Base-by-base conservation (phyloP, 2,797 vertebrate genomes). In the Lepus oiostolus region DNA sequence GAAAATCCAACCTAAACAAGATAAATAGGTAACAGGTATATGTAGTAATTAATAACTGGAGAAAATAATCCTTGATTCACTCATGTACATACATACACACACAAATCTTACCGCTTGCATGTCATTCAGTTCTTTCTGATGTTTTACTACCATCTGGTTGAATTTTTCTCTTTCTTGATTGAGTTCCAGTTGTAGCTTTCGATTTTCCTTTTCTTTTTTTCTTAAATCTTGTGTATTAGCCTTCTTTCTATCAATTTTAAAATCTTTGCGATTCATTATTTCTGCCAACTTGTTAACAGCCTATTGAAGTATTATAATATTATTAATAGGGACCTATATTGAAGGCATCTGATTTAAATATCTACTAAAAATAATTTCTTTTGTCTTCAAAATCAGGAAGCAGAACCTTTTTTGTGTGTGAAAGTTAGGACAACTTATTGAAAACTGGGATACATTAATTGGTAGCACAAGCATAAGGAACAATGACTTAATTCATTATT, bases 141-240 rank as follows among this genome's bases (percentile, higher is more conserved):
- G 99, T 97, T 99, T 99, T 97, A 99, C 99, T 97, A 99, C 99
- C 99, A 99, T 99, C 96, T 99, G 99, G 98, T 99, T 99, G 96
- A 99, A 99, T 98, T 99, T 99, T 71, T 99, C 99, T 97, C 99
- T 99, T 98, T 99, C 99, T 98, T 99, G 99, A 98, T 99, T 99
- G 54, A 99, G 99, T 76, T 99, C 99, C 96, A 99, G 97, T 92
- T 99, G 99, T 32, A 99, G 98, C 97, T 99, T 99, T 97, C 99
- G 98, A 98, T 99, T 99, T 98, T 99, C 99, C 97, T 99, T 99
- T 98, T 99, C 99, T 95, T 99, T 99, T 98, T 99, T 99, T 96
- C 99, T 99, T 98, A 99, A 98, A 98, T 99, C 99, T 35, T 99
- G 99, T 30, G 99, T 99, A 95, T 99, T 99, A 95, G 99, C 99